Evolutionary conservation across 1,140 invertebrate species (phyloP), one percentile per base, ranked within the genome.

Genomic region (Plectus sambesii): DNA sequence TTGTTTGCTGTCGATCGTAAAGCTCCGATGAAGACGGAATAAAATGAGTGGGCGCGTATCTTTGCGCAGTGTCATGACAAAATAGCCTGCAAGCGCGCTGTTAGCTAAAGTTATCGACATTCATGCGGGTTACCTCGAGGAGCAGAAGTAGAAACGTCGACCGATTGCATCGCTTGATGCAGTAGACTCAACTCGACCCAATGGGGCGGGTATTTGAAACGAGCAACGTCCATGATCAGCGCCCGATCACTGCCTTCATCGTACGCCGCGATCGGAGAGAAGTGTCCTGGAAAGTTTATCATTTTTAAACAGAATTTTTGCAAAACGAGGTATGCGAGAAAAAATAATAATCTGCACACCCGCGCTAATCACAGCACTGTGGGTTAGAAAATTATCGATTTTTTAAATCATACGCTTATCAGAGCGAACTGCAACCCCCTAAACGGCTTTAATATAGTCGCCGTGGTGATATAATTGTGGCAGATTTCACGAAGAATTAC

Each of bases 171-270:
- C 1, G 71, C 59, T 42, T 61, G 42, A 22, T 57, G 61, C 5
- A 72, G 46, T 4, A 55, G 36, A 2, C 58, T 5, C 1, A 72
- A 39, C 0, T 61, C 50, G 4, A 72, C 58, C 71, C 71, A 72
- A 48, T 72, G 70, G 37, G 71, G 70, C 9, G 70, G 71, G 42
- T 72, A 72, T 46, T 72, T 72, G 51, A 70, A 72, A 42, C 71
- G 47, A 3, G 71, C 71, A 2, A 67, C 67, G 51, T 72, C 71
- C 47, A 72, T 49, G 27, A 72, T 66, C 17, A 72, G 41, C 2
- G 70, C 66, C 30, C 69, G 41, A 42, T 72, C 69, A 27, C 45
- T 56, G 1, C 40, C 60, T 2, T 61, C 53, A 49, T 72, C 66
- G 45, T 70, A 72, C 0, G 69, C 71, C 17, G 61, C 69, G 17